Conservation (phyloP, 23 tunicate species). For the Styela clava region DNA sequence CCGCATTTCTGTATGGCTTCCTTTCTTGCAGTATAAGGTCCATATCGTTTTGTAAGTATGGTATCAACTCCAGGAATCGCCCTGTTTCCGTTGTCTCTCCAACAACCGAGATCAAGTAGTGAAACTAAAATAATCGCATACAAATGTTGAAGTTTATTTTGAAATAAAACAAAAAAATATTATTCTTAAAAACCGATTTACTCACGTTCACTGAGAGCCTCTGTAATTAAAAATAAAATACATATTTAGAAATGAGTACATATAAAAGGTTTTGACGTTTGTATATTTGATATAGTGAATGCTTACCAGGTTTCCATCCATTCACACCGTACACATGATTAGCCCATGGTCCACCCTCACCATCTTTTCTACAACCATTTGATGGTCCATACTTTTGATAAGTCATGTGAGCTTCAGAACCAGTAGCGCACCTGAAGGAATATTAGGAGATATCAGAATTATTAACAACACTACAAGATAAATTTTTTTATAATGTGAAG, state of each 20-base stretch:
- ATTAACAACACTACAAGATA: no score
- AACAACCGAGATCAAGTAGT: slow-evolving; percentile 16
- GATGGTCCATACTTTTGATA: slow-evolving; percentile 18
- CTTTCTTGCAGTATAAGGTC: slow-evolving; percentile 3
- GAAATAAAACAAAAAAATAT: no score
- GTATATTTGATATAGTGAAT: no score
- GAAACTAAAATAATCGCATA: background rate
- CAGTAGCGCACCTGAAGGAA: slow-evolving; percentile 7
- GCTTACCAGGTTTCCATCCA: background rate
- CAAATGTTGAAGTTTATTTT: no score
- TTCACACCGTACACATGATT: slow-evolving; percentile 9
- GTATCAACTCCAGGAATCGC: slow-evolving; percentile 13
- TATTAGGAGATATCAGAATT: no score
- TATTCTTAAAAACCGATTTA: no score
- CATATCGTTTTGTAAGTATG: background rate
- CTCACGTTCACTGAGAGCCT: no score
- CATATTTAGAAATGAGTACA: no score
- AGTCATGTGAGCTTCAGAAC: background rate
- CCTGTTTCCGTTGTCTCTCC: slow-evolving; percentile 20
- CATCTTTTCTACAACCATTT: background rate
- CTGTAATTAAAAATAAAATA: no score
- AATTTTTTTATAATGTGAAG: no score
- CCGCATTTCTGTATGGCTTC: slow-evolving; percentile 26
- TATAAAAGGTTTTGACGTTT: no score
- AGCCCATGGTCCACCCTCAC: slow-evolving; percentile 8